phyloP scores from a whole-genome alignment of 2,888 invertebrate species.

The Dryomyza anilis region DNA sequence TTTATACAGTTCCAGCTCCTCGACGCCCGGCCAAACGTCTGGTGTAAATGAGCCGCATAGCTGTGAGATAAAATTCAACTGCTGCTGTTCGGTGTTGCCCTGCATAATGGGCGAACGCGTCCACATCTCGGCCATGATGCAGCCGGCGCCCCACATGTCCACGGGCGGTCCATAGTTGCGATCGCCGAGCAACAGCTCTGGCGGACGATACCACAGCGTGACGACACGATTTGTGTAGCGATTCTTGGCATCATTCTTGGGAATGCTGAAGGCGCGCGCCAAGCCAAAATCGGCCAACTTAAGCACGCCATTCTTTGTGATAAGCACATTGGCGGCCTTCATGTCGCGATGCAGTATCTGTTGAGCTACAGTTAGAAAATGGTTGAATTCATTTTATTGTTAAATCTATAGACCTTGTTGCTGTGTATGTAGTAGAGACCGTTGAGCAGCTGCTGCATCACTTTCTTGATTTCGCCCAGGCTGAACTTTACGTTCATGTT shows the following conservation, averaged over 20 bases:
- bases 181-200: slow-evolving; percentile 70
- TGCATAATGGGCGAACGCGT: slow-evolving; percentile 93
- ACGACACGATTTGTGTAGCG: slow-evolving; percentile 98
- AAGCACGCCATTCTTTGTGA: slow-evolving; percentile 91
- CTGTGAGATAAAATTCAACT: slow-evolving; percentile 91
- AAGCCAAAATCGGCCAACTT: slow-evolving; percentile 98
- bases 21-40: slow-evolving; percentile 91
- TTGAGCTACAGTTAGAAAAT: slow-evolving; percentile 42
- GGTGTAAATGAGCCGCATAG: slow-evolving; percentile 95
- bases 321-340: slow-evolving; percentile 98
- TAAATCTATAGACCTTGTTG: slow-evolving; percentile 70
- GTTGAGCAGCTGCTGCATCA: slow-evolving; percentile 82
- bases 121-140: slow-evolving; percentile 99
- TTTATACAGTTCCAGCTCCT: slow-evolving; percentile 83
- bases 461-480: slow-evolving; percentile 95
- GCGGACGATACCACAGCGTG: slow-evolving; percentile 89
- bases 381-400: neutral
- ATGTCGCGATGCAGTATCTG: slow-evolving; percentile 94
- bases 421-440: slow-evolving; percentile 96
- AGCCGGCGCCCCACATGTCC: slow-evolving; percentile 97
- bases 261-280: slow-evolving; percentile 89
- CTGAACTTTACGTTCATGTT: slow-evolving; percentile 96
- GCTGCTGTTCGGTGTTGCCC: slow-evolving; percentile 96
- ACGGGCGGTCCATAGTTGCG: slow-evolving; percentile 96
- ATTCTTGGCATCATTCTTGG: slow-evolving; percentile 83